Conservation (phyloP, 2,113 vertebrate genomes). For the Typhlomys cinereus region DNA sequence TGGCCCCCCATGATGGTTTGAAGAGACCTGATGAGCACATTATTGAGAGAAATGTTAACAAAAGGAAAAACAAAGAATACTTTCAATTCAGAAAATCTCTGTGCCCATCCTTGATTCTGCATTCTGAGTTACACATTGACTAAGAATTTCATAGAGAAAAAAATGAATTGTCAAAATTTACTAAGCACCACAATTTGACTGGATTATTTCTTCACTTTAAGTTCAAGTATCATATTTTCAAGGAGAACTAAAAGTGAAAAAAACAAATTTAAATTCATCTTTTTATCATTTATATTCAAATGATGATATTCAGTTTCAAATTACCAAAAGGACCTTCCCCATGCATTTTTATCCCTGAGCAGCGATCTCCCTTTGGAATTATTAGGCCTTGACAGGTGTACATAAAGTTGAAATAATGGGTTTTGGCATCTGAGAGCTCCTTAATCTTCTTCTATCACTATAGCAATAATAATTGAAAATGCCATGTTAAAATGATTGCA, state of each 20-base stretch:
- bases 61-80: conserved; percentile 43
- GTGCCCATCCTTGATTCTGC: background rate
- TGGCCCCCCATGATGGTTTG: conserved; percentile 62
- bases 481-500: conserved; percentile 80
- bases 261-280: conserved; percentile 61
- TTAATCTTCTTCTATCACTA: conserved; percentile 82
- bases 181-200: background rate
- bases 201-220: conserved; percentile 38
- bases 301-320: conserved; percentile 69
- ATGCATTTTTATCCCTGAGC: conserved; percentile 68
- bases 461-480: conserved; percentile 81
- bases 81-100: background rate
- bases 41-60: conserved; percentile 44
- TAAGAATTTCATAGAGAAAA: conserved; percentile 19
- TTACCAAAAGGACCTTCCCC: conserved; percentile 69
- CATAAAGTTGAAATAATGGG: conserved; percentile 83
- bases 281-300: conserved; percentile 70
- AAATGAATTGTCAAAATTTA: conserved; percentile 40
- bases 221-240: conserved; percentile 60
- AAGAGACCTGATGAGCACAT: conserved; percentile 43
- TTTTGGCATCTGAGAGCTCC: conserved; percentile 78
- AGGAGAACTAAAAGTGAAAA: conserved; percentile 64
- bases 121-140: conserved; percentile 40
- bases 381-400: conserved; percentile 80
- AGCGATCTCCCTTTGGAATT: conserved; percentile 71